Conservation (phyloP, 2,888 invertebrate genomes). For the Trachelus tabidus region DNA sequence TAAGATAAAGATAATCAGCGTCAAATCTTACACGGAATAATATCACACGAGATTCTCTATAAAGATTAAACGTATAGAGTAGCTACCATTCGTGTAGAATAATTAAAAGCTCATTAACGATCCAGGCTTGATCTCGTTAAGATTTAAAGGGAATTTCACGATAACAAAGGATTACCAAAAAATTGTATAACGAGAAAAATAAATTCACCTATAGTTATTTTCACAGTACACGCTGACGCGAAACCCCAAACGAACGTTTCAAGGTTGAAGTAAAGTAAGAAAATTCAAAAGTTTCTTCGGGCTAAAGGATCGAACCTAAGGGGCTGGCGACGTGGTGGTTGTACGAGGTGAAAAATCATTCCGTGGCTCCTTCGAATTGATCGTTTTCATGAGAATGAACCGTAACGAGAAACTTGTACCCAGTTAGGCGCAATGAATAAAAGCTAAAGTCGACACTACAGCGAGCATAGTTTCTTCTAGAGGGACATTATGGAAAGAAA, state of each 20-base stretch:
- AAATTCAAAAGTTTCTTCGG: not conserved
- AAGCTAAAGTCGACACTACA: constrained; percentile 13
- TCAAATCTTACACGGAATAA: too few relatives aligned
- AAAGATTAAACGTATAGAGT: not conserved
- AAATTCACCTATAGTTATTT: not conserved
- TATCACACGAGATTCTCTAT: too few relatives aligned
- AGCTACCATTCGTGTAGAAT: not conserved
- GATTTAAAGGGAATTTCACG: not conserved
- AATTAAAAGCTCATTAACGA: not conserved
- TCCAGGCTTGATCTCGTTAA: not conserved
- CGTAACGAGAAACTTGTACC: constrained; percentile 22
- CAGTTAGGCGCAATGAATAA: constrained; percentile 24
- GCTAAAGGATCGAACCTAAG: not conserved
- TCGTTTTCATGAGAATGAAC: constrained; percentile 11
- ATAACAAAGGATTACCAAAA: not conserved
- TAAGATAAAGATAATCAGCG: not conserved
- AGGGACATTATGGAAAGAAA: constrained; percentile 15
- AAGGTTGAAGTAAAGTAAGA: not conserved
- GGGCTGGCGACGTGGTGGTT: not conserved
- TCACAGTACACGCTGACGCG: too few relatives aligned
- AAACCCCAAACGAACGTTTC: not conserved
- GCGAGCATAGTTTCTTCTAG: constrained; percentile 17
- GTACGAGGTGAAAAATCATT: constrained; percentile 22
- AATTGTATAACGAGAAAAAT: not conserved
- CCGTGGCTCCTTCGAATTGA: not conserved